Percentiles rank a stretch among this genome's conserved stretches.
Evolutionary conservation across 35 echinoderm and acorn worm genomes (phyloP).

Genomic region (Ptychodera flava): DNA sequence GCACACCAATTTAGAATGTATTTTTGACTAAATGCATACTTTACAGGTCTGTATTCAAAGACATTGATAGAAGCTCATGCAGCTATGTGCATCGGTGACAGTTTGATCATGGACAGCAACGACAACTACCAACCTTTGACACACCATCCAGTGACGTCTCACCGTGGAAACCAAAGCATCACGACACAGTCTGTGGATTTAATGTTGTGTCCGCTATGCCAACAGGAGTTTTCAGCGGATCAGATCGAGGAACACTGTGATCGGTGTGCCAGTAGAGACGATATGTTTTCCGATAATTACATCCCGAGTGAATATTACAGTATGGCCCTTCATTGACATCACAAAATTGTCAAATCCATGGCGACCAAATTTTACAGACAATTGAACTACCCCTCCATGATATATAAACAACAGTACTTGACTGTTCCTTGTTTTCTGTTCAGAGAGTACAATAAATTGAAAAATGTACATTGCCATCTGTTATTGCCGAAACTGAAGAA

Average conservation of each 20-base stretch:
- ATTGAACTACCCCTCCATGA: too few species aligned
- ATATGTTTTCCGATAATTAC: background rate
- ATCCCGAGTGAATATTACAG: background rate
- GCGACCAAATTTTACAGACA: too few species aligned
- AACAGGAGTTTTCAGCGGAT: background rate
- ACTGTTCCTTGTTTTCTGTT: too few species aligned
- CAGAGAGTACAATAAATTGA: too few species aligned
- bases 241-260: slow-evolving; percentile 16
- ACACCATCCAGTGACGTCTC: too few species aligned
- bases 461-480: too few species aligned
- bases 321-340: background rate
- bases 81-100: background rate
- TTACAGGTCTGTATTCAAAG: background rate
- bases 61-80: background rate
- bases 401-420: too few species aligned
- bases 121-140: background rate
- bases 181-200: background rate
- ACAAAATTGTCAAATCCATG: background rate
- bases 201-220: slow-evolving; percentile 16
- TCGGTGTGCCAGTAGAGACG: background rate
- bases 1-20: too few species aligned
- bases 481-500: too few species aligned
- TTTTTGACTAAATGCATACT: background rate
- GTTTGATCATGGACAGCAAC: background rate
- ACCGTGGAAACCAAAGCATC: too few species aligned